Conservation (phyloP, 2,888 invertebrate genomes). For the Andrena marginata region DNA sequence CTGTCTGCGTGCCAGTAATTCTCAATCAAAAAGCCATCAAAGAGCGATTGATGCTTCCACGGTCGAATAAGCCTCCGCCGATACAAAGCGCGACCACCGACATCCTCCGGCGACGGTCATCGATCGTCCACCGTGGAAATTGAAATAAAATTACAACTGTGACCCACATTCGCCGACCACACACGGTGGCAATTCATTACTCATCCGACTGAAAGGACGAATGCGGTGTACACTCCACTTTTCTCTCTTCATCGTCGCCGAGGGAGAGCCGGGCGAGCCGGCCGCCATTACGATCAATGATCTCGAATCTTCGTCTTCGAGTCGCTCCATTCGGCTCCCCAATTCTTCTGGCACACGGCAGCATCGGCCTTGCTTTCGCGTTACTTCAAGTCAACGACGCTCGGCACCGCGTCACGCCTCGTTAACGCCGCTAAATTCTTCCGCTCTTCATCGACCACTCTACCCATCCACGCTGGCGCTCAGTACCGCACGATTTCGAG, state of each 20-base stretch:
- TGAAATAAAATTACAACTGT: slow-evolving; percentile 45
- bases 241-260: slow-evolving; percentile 17
- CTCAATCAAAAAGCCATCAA: slow-evolving; percentile 2
- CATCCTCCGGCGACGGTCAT: slow-evolving; percentile 20
- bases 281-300: slow-evolving; percentile 28
- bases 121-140: slow-evolving; percentile 31
- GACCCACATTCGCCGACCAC: slow-evolving; percentile 37
- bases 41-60: background rate
- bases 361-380: background rate
- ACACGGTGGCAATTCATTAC: slow-evolving; percentile 32
- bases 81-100: slow-evolving; percentile 2
- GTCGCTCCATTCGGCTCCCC: background rate
- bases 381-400: background rate
- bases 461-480: background rate
- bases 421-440: slow-evolving; percentile 1
- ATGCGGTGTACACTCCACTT: background rate
- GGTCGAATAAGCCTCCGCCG: background rate
- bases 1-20: background rate
- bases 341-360: background rate
- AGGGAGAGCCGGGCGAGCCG: background rate
- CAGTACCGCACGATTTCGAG: background rate
- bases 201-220: slow-evolving; percentile 40
- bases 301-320: background rate
- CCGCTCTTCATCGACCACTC: background rate
- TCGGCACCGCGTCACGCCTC: background rate